A percentile compares a stretch with the other conserved stretches of the same genome.
Evolutionary conservation across 2,888 invertebrate genomes (phyloP).

Genomic region (Dugesia japonica): DNA sequence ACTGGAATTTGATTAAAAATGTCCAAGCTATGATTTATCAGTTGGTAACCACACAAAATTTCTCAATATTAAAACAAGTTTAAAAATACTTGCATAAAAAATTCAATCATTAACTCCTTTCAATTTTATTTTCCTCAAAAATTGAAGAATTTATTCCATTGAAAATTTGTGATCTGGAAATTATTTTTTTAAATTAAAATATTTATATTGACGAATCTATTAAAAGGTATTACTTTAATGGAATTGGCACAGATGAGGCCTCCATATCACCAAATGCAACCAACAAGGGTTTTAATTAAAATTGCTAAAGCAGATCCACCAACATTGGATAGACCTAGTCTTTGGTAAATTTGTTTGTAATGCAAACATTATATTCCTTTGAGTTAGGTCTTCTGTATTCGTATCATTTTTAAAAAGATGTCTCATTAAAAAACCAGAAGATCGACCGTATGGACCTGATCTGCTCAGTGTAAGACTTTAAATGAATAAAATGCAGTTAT

Average conservation of each 20-base stretch:
- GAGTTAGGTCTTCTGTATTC: neutral
- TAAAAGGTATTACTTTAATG: constrained; percentile 87
- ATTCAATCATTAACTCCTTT: no score
- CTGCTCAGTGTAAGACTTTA: neutral
- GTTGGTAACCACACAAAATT: no score
- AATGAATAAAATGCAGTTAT: neutral
- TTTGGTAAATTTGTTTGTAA: constrained; percentile 41
- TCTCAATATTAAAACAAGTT: no score
- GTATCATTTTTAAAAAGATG: neutral
- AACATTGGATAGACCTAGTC: constrained; percentile 66
- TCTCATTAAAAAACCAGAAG: neutral
- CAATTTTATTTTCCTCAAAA: no score
- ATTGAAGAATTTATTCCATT: no score
- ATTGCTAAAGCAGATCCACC: constrained; percentile 97
- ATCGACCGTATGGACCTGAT: neutral
- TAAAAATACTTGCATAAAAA: no score
- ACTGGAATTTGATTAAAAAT: no score
- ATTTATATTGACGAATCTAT: no score
- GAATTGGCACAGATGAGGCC: constrained; percentile 99
- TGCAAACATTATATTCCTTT: neutral
- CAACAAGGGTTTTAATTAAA: constrained; percentile 89
- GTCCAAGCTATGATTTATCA: no score
- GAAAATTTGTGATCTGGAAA: no score
- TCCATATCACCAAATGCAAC: constrained; percentile 95
- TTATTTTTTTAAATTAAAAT: no score